A percentile compares a stretch with the other conserved stretches of the same genome.
phyloP scores from a whole-genome alignment of 2,888 invertebrate genomes.

The Agonopterix alstromeriana region DNA sequence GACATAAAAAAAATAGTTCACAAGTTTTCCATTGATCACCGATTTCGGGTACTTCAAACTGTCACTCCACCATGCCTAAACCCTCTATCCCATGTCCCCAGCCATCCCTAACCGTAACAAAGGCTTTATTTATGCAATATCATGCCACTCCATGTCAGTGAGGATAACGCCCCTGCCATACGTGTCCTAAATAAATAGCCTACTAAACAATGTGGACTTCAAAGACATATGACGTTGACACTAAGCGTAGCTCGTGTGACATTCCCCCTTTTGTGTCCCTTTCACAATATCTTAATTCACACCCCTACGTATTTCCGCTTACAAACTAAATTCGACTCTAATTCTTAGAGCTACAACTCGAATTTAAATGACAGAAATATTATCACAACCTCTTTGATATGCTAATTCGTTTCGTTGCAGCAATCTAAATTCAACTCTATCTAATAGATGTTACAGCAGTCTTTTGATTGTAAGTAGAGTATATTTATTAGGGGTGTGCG shows the following conservation, averaged over 20 bases:
- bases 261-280: slow-evolving; percentile 55
- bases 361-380: slow-evolving; percentile 12
- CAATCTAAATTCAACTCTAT: slow-evolving; percentile 27
- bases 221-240: slow-evolving; percentile 68
- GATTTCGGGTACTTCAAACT: too few relatives aligned
- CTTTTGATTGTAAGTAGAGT: slow-evolving; percentile 14
- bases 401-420: slow-evolving; percentile 36
- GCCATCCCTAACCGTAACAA: neutral
- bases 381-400: slow-evolving; percentile 38
- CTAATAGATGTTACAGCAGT: slow-evolving; percentile 3
- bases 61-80: too few relatives aligned
- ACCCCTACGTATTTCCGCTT: slow-evolving; percentile 44
- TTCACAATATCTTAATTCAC: slow-evolving; percentile 71
- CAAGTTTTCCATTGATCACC: too few relatives aligned
- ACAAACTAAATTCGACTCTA: slow-evolving; percentile 23
- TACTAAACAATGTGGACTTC: slow-evolving; percentile 49
- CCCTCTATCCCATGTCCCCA: too few relatives aligned
- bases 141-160: slow-evolving; percentile 16
- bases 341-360: rapidly evolving
- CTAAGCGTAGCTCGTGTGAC: slow-evolving; percentile 60
- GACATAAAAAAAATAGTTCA: too few relatives aligned
- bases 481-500: slow-evolving; percentile 45
- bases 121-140: slow-evolving; percentile 2
- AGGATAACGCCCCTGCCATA: slow-evolving; percentile 11
- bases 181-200: slow-evolving; percentile 22